These are phyloP conservation scores for Colletes latitarsis DNA, from an alignment of 1,140 invertebrate genomes.

Conservation along the genomic window DNA sequence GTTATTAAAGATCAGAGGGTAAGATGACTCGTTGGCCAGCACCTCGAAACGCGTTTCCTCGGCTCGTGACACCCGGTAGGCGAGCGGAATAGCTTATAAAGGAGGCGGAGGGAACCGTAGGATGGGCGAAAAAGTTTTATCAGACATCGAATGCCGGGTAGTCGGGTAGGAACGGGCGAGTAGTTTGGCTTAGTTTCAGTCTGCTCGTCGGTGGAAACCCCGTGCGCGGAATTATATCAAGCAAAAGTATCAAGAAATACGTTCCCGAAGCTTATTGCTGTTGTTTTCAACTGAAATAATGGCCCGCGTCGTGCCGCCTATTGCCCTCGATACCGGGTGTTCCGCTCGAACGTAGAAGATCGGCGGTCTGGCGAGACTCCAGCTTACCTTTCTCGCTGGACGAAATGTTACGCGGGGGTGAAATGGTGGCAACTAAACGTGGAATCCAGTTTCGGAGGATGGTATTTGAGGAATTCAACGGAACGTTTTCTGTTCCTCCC, in stretches of 20 bases:
- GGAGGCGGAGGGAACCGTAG: slow-evolving; percentile 2
- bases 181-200: slow-evolving; percentile 75
- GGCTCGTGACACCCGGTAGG: slow-evolving; percentile 63
- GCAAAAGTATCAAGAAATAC: slow-evolving; percentile 76
- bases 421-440: not conserved
- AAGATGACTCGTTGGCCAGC: slow-evolving; percentile 40
- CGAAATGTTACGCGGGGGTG: not conserved
- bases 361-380: no score
- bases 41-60: slow-evolving; percentile 52
- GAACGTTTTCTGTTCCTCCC: not conserved
- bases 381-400: not conserved
- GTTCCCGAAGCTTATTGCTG: slow-evolving; percentile 73
- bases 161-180: slow-evolving; percentile 55
- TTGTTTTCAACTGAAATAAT: slow-evolving; percentile 78
- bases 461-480: not conserved
- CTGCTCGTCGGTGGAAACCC: slow-evolving; percentile 47
- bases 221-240: slow-evolving; percentile 71
- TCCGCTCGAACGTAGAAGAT: not conserved
- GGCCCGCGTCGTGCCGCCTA: slow-evolving; percentile 25
- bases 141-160: slow-evolving; percentile 70
- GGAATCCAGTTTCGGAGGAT: slow-evolving; percentile 3
- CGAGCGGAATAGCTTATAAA: slow-evolving; percentile 66
- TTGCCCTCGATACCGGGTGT: slow-evolving; percentile 35
- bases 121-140: slow-evolving; percentile 70
- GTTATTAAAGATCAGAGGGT: slow-evolving; percentile 63